phyloP scores from a whole-genome alignment of 92 coral and sea anemone species.

The Phymanthus crucifer region DNA sequence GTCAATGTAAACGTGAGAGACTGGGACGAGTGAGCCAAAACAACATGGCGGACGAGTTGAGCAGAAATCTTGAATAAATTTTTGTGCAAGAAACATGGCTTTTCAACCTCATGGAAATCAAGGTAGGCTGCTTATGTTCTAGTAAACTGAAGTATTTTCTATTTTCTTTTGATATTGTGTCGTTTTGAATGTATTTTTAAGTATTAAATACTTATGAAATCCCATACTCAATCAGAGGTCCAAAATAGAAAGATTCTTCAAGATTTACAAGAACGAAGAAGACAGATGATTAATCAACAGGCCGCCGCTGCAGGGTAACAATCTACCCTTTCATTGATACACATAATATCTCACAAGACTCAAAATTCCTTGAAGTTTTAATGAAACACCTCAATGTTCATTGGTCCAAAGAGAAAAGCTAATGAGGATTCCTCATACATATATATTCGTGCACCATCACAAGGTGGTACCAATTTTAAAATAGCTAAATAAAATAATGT shows the following conservation, averaged over 20 bases:
- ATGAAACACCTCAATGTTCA: no score
- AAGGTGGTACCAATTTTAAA: background rate
- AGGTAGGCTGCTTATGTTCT: conserved; percentile 20
- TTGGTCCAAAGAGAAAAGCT: no score
- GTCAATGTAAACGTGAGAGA: background rate
- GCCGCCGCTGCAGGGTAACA: conserved; percentile 51
- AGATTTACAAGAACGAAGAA: conserved; percentile 65
- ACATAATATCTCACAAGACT: background rate
- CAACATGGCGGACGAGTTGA: conserved; percentile 38
- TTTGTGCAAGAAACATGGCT: conserved; percentile 40
- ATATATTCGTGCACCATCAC: no score
- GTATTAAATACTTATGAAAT: background rate
- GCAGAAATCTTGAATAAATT: background rate
- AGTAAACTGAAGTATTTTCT: background rate
- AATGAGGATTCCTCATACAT: no score
- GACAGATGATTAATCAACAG: conserved; percentile 64
- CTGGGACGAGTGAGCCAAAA: conserved; percentile 28
- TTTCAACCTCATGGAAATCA: conserved; percentile 71
- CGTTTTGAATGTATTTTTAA: background rate
- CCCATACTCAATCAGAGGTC: conserved; percentile 44
- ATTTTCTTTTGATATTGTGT: background rate
- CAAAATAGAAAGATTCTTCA: conserved; percentile 92
- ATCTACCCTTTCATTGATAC: no score
- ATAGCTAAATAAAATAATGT: background rate
- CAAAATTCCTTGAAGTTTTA: no score